Evolutionary conservation across 2,113 vertebrate species (phyloP), one percentile per base, ranked within the genome.

Genomic region (Montifringilla adamsi): DNA sequence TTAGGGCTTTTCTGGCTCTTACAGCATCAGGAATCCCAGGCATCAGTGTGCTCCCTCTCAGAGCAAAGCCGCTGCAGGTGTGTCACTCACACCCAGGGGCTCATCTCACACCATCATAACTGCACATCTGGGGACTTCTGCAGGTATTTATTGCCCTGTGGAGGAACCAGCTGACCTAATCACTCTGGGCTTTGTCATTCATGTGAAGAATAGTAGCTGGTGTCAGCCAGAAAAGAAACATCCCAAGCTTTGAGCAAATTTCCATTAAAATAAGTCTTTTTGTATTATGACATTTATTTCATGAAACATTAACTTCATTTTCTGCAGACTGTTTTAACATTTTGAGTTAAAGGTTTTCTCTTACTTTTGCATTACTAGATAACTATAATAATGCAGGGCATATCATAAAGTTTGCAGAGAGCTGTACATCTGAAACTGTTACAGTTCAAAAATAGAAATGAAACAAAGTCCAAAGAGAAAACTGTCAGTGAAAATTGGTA

Each of bases 401-500:
- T 53, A 47, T 93, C n/a, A 69, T 90, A 79, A 96, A 96, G 86
- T 95, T 97, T 96, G 90, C 78, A 91, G 92, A 91, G 67, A 92
- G 60, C 81, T 76, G 67, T 37, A 95, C 31, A 18, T 91, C 84
- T 74, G 59, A 90, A 96, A 64, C 80, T 60, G 78, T 59, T 94
- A 26, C 70, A 70, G 72, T 60, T 94, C 79, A 81, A 91, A 96
- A 95, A 94, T 76, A 95, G 87, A 94, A 94, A 90, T 39, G 85
- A 78, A 95, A 94, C 52, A 81, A 95, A 93, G 86, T 89, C 91
- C 88, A 82, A 89, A 88, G 78, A 95, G 88, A 92, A 95, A 95
- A 95, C 66, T 70, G 84, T 73, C 96, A 96, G 68, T 93, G 95
- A 74, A 93, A 96, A 97, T 95, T 95, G 94, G 94, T 93, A 72